phyloP scores from a whole-genome alignment of 2,113 vertebrate genomes.

The Arothron firmamentum region DNA sequence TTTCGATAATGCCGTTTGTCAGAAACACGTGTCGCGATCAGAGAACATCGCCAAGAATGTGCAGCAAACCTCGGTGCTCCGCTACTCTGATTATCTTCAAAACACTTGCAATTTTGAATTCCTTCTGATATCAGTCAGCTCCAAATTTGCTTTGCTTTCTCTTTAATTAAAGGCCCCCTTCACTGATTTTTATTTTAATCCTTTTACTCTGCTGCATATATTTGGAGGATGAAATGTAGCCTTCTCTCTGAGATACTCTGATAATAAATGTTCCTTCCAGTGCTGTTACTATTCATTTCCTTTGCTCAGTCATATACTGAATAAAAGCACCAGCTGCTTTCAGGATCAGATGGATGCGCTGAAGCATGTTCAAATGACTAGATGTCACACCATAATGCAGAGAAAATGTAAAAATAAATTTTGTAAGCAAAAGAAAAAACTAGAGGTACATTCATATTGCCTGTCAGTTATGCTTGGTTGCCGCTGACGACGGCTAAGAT shows the following conservation, averaged over 20 bases:
- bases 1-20: too few species aligned
- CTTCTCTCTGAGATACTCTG: slow-evolving; percentile 21
- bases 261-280: slow-evolving; percentile 32
- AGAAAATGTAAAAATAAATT: too few species aligned
- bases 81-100: slow-evolving; percentile 45
- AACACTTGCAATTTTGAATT: slow-evolving; percentile 25
- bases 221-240: slow-evolving; percentile 23
- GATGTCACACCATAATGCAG: too few species aligned
- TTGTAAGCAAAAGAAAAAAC: too few species aligned
- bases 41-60: slow-evolving; percentile 30
- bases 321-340: slow-evolving; percentile 22
- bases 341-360: slow-evolving; percentile 20
- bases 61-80: slow-evolving; percentile 27
- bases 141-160: slow-evolving; percentile 32
- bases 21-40: slow-evolving; percentile 23
- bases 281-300: slow-evolving; percentile 19
- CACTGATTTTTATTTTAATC: not conserved
- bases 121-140: slow-evolving; percentile 43
- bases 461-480: too few species aligned
- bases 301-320: slow-evolving; percentile 16
- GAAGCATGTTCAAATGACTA: too few species aligned
- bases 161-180: slow-evolving; percentile 32
- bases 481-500: too few species aligned
- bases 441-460: too few species aligned
- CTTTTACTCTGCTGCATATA: slow-evolving; percentile 18